phyloP scores from a whole-genome alignment of 2,113 vertebrate species.

The Bubo scandiacus region DNA sequence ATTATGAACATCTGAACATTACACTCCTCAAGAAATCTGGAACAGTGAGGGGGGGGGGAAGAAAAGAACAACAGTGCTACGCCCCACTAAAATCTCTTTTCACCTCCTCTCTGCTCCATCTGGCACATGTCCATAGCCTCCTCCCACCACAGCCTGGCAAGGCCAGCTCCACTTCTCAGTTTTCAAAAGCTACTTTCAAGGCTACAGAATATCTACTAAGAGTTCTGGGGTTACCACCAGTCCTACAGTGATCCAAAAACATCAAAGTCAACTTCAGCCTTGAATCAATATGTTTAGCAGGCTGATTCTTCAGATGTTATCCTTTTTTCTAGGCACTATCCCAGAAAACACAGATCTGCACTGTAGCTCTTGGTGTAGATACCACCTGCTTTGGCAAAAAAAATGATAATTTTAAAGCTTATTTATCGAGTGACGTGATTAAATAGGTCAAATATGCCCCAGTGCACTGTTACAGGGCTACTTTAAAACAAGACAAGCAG shows the following conservation, averaged over 20 bases:
- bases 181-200: not conserved
- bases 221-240: not conserved
- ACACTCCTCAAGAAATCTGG: not conserved
- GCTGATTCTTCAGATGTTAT: not conserved
- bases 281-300: not conserved
- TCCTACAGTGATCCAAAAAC: not conserved
- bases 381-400: not conserved
- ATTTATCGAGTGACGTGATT: not conserved
- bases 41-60: rapidly evolving
- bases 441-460: not conserved
- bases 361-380: not conserved
- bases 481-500: not conserved
- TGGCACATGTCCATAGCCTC: rapidly evolving
- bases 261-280: not conserved
- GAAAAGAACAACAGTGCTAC: not conserved
- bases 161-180: not conserved
- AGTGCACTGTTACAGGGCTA: not conserved
- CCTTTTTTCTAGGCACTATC: not conserved
- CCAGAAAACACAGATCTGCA: not conserved
- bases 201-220: not conserved
- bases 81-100: not conserved
- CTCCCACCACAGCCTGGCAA: not conserved
- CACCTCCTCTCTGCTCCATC: not conserved
- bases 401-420: not conserved
- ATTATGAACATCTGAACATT: rapidly evolving